Evolutionary conservation across 92 coral and sea anemone genomes (phyloP).

Genomic region (Virgularia gustaviana): DNA sequence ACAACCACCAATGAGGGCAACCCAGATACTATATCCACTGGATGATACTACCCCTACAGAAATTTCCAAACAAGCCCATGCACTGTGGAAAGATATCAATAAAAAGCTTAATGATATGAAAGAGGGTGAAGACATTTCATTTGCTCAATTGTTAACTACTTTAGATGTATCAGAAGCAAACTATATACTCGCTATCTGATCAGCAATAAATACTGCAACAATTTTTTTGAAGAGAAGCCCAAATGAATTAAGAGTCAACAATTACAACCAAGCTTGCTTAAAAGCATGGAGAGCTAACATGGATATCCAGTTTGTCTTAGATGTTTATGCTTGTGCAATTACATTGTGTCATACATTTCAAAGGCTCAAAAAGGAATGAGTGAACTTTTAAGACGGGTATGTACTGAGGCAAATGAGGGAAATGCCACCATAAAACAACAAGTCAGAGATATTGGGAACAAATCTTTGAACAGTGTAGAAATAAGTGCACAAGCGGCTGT

Average conservation of each 20-base stretch:
- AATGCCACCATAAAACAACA: too few relatives aligned
- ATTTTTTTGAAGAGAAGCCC: constrained; percentile 37
- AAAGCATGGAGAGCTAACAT: constrained; percentile 52
- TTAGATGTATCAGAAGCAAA: too few relatives aligned
- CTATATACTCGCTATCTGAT: constrained; percentile 50
- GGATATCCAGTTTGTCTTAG: constrained; percentile 47
- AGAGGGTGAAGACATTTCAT: constrained; percentile 61
- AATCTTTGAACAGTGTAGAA: too few relatives aligned
- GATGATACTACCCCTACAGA: constrained; percentile 10
- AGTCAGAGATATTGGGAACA: too few relatives aligned
- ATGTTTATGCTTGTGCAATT: constrained; percentile 55
- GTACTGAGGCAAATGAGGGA: constrained; percentile 51
- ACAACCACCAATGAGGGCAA: constrained; percentile 40
- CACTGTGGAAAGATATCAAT: constrained; percentile 40
- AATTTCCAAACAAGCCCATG: constrained; percentile 34
- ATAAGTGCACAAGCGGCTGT: too few relatives aligned
- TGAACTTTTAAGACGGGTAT: constrained; percentile 43
- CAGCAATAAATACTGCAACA: constrained; percentile 45
- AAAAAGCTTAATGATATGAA: constrained; percentile 49
- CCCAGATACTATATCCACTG: constrained; percentile 42
- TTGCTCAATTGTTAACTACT: constrained; percentile 54
- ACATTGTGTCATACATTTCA: constrained; percentile 41
- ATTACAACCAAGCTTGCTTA: constrained; percentile 47
- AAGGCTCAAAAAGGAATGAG: constrained; percentile 47
- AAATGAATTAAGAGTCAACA: constrained; percentile 37